Evolutionary conservation across 2,797 vertebrate species (phyloP), one percentile per base, ranked within the genome.

Genomic region (Rhinatrema bivittatum): DNA sequence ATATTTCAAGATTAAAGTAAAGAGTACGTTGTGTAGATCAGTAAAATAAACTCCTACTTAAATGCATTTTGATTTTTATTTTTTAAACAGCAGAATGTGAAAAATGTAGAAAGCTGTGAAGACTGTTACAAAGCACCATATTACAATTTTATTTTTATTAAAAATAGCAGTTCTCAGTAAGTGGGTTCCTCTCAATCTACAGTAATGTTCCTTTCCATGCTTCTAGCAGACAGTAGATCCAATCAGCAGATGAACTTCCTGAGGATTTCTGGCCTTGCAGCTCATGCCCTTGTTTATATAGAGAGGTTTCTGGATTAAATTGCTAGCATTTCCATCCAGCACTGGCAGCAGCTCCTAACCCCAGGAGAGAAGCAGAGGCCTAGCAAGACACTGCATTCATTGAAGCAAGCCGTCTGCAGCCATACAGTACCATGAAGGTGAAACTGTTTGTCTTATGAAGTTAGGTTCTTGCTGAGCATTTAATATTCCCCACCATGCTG

Each of bases 321-420:
- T 29, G 36, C 25, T 40, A 4, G 1, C 54, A 13, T 4, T 11
- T 29, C 42, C 20, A 24, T 27, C 13, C 5, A 5, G 32, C 4
- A 1, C 47, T 17, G 55, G 57, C 60, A 60, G 60, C 59, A 42
- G 12, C 26, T 35, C 7, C 5, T 6, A 29, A 15, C 37, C 56
- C 53, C 50, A 25, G 0, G 16, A 46, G 53, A 39, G 30, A 11
- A 8, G 13, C 40, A 15, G 36, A 9, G 9, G 46, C 50, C 50
- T n/a, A 24, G 16, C 60, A 31, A 8, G 46, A 78, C 72, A 76
- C 55, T 64, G 56, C 12, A 4, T 45, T 43, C 64, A 63, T 71
- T 72, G 70, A 76, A 20, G 36, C 53, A 0, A 29, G 1, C 2
- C 31, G 50, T 46, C 45, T 2, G 46, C 49, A 49, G 46, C 12